Conservation (phyloP, 2,113 vertebrate species). For the Artemisiospiza belli region DNA sequence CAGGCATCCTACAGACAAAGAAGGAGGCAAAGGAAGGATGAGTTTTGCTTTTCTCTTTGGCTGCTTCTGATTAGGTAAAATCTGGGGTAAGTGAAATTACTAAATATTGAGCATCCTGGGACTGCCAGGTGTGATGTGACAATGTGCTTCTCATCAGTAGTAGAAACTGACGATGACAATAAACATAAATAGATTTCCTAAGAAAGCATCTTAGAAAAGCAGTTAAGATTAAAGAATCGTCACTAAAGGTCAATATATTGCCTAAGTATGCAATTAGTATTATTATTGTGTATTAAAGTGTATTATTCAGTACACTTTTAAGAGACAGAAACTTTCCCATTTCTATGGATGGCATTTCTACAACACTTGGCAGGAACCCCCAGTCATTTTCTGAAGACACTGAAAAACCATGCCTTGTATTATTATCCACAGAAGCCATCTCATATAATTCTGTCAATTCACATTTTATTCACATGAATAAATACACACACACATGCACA, state of each 20-base stretch:
- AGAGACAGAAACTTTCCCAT: background rate
- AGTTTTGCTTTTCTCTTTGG: background rate
- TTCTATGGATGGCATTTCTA: background rate
- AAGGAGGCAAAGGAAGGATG: background rate
- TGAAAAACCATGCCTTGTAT: background rate
- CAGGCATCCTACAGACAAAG: background rate
- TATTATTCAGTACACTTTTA: background rate
- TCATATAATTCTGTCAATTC: background rate
- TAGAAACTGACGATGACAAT: background rate
- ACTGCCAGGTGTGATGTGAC: background rate
- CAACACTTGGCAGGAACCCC: background rate
- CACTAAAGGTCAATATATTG: background rate
- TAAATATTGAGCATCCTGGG: fast-evolving
- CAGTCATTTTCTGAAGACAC: background rate
- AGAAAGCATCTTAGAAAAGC: background rate
- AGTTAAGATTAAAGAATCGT: background rate
- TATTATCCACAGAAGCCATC: background rate
- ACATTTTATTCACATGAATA: background rate
- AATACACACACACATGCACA: background rate
- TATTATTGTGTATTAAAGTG: no score
- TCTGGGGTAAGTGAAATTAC: background rate
- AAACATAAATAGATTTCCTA: background rate
- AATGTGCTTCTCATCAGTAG: background rate
- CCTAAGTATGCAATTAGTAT: background rate
- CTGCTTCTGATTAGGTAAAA: background rate